Evolutionary conservation across 1,140 invertebrate genomes (phyloP).

Genomic region (Papilio helenus): DNA sequence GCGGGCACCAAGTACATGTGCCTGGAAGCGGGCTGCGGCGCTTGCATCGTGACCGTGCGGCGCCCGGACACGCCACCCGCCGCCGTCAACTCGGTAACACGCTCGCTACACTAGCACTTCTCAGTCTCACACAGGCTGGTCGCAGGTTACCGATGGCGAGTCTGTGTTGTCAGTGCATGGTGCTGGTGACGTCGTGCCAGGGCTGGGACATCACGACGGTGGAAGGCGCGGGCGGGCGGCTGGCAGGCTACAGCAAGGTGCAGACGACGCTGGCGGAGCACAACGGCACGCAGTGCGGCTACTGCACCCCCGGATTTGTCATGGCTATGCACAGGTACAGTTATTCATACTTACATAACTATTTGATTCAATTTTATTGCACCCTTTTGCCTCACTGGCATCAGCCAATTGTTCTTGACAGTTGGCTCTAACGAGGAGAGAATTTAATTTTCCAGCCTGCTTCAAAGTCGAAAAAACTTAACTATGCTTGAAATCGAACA

Average conservation of each 20-base stretch:
- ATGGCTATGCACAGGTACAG: slow-evolving; percentile 91
- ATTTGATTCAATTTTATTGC: too few relatives aligned
- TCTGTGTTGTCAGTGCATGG: slow-evolving; percentile 84
- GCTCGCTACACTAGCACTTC: not conserved
- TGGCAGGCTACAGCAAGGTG: slow-evolving; percentile 88
- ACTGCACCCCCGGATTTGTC: slow-evolving; percentile 92
- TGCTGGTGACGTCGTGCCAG: slow-evolving; percentile 87
- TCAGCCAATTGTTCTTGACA: too few relatives aligned
- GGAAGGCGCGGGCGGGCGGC: slow-evolving; percentile 89
- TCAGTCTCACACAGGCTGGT: not conserved
- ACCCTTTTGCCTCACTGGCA: too few relatives aligned
- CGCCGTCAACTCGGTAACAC: slow-evolving; percentile 51
- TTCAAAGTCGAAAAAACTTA: slow-evolving; percentile 28
- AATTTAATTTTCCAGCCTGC: slow-evolving; percentile 36
- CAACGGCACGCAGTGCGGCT: slow-evolving; percentile 92
- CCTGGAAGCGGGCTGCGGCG: slow-evolving; percentile 91
- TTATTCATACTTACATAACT: too few relatives aligned
- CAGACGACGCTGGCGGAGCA: slow-evolving; percentile 87
- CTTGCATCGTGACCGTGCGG: slow-evolving; percentile 87
- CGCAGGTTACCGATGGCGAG: not conserved
- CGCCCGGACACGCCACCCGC: slow-evolving; percentile 13
- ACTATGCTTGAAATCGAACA: slow-evolving; percentile 83
- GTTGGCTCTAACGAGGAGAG: too few relatives aligned
- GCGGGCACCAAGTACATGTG: slow-evolving; percentile 92
- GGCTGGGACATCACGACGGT: slow-evolving; percentile 91